Conservation (phyloP, 1,140 invertebrate genomes). For the Cydia amplana region DNA sequence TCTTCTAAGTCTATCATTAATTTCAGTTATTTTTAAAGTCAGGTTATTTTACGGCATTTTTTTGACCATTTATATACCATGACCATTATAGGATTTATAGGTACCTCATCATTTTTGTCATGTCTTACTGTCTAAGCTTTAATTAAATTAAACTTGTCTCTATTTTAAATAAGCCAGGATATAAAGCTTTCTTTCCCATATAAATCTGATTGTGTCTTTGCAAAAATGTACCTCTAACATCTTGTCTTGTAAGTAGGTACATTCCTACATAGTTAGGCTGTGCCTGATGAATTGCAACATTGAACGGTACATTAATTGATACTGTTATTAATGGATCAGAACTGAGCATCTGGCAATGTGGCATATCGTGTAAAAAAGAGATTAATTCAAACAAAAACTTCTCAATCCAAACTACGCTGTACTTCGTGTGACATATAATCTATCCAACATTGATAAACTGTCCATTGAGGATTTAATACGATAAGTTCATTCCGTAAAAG, state of each 20-base stretch:
- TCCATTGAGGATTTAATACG: conserved; percentile 16
- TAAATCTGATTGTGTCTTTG: background rate
- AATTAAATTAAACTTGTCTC: background rate
- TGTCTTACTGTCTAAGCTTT: background rate
- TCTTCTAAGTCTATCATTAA: too few relatives aligned
- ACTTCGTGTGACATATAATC: conserved; percentile 13
- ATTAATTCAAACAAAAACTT: background rate
- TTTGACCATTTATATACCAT: too few relatives aligned
- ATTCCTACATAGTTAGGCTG: background rate
- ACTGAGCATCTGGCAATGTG: background rate
- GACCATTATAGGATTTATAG: too few relatives aligned
- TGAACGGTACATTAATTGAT: background rate
- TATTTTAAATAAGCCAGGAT: background rate
- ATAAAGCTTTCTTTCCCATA: background rate
- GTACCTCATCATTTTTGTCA: background rate
- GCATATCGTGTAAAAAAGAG: background rate
- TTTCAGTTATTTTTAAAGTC: too few relatives aligned
- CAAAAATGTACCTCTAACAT: background rate
- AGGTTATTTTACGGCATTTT: too few relatives aligned
- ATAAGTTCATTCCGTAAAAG: conserved; percentile 14
- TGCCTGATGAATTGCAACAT: background rate
- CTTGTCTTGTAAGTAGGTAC: too few relatives aligned
- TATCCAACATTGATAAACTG: conserved; percentile 14
- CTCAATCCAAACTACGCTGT: conserved; percentile 6
- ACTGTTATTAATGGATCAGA: background rate